Base-by-base conservation (phyloP, 1,140 invertebrate species). In the Psix sp. region DNA sequence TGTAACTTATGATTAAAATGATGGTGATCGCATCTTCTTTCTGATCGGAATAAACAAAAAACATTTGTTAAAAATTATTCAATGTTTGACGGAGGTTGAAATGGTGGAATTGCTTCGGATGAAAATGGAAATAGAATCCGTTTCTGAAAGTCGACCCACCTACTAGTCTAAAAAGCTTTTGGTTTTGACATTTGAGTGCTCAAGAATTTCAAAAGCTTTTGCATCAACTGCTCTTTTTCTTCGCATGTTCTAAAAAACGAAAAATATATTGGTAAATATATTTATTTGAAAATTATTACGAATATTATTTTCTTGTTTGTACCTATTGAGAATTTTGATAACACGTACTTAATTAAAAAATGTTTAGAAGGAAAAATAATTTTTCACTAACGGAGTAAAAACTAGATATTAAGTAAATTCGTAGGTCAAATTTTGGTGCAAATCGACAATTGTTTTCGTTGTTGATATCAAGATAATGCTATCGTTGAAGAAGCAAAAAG, bases 51-150 rank as follows among this genome's bases (percentile, higher is more conserved):
- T 62, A 67, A 62, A 29, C 48, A 42, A 43, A 16, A 39, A 60
- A 59, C 46, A 52, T 43, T 59, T 24, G 51, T 59, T 63, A 51
- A 45, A 54, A 70, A 75, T 65, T 68, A 70, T 59, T 65, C 57
- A 52, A 74, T 62, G 57, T 52, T 52, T 68, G 72, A 74, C 57
- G 63, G 42, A 33, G 48, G 42, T 56, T 63, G 35, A 72, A 72
- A 72, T 63, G 67, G 67, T 63, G 51, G 67, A 72, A 59, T 72
- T 63, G 67, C 57, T 71, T 49, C 43, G 49, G 67, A 71, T 71
- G 67, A 63, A 71, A 71, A 71, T 71, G 67, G 67, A 73, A 73
- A 73, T 66, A 54, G 70, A 73, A 66, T 66, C 52, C 68, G 54
- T 72, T 45, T 59, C 56, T 17, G 49, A 3, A 56, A 72, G 68